A percentile compares a stretch with the other conserved stretches of the same genome.
Conservation (phyloP, 2,888 invertebrate species). For the Melinaea menophilus region DNA sequence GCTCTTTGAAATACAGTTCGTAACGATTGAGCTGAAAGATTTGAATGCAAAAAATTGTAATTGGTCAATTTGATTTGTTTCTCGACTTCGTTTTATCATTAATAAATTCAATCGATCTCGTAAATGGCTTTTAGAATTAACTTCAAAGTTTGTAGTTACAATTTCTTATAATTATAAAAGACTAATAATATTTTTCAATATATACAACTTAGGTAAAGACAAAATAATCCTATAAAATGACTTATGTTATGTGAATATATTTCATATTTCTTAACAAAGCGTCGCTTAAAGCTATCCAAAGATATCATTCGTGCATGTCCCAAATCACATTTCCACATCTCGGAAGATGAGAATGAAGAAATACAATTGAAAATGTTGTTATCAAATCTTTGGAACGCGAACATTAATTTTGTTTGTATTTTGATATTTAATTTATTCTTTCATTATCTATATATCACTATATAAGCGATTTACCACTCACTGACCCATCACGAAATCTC, state of each 20-base stretch:
- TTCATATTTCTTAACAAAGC: too few relatives aligned
- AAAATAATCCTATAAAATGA: background rate
- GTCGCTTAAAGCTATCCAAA: too few relatives aligned
- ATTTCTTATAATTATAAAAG: background rate
- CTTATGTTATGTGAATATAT: too few relatives aligned
- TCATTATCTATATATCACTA: too few relatives aligned
- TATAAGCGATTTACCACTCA: too few relatives aligned
- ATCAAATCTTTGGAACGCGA: slow-evolving; percentile 1
- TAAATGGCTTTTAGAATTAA: slow-evolving; percentile 2
- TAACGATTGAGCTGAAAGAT: slow-evolving; percentile 22
- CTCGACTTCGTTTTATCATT: slow-evolving; percentile 19
- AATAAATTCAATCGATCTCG: slow-evolving; percentile 21
- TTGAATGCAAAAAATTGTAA: slow-evolving; percentile 23
- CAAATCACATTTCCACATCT: background rate
- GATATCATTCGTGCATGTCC: background rate
- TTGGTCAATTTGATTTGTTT: slow-evolving; percentile 27
- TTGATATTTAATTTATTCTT: background rate
- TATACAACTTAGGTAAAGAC: background rate
- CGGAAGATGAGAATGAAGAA: background rate
- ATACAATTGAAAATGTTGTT: background rate
- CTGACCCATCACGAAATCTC: too few relatives aligned
- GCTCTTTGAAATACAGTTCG: slow-evolving; percentile 18
- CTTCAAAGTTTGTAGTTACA: background rate
- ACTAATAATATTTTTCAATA: background rate
- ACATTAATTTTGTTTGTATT: background rate